phyloP scores from a whole-genome alignment of 2,113 vertebrate genomes.

The Corydoras sp. region DNA sequence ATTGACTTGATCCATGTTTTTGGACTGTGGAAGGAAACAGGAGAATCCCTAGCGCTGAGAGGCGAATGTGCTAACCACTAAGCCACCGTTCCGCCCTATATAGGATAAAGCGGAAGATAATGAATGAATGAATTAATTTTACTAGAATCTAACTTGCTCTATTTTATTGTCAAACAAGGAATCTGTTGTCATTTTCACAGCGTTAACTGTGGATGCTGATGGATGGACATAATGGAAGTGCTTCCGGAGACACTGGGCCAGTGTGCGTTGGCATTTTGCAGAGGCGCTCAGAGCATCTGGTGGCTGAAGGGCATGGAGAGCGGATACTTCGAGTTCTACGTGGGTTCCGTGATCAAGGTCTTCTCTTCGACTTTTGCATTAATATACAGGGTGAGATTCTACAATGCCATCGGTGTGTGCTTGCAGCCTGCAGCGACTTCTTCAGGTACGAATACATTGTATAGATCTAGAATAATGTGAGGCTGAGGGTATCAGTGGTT shows the following conservation, averaged over 20 bases:
- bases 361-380: constrained; percentile 91
- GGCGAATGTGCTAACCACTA: too few relatives aligned
- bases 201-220: constrained; percentile 14
- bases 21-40: too few relatives aligned
- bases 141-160: too few relatives aligned
- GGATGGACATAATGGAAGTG: constrained; percentile 12
- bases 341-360: constrained; percentile 79
- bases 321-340: constrained; percentile 81
- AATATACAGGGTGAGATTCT: constrained; percentile 78
- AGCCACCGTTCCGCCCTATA: too few relatives aligned
- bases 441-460: constrained; percentile 72
- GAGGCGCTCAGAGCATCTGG: constrained; percentile 68
- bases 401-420: constrained; percentile 88
- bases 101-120: too few relatives aligned
- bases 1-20: too few relatives aligned
- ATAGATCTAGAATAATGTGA: not conserved
- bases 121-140: too few relatives aligned
- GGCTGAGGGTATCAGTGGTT: not conserved
- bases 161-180: too few relatives aligned
- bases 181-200: too few relatives aligned
- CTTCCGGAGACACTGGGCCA: constrained; percentile 38
- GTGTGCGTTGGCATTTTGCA: constrained; percentile 68
- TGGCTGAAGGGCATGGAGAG: constrained; percentile 82
- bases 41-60: too few relatives aligned
- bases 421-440: constrained; percentile 95